A percentile compares a stretch with the other conserved stretches of the same genome.
These are phyloP conservation scores for Dasysyrphus albostriatus DNA, from an alignment of 2,888 invertebrate genomes.

Conservation along the genomic window DNA sequence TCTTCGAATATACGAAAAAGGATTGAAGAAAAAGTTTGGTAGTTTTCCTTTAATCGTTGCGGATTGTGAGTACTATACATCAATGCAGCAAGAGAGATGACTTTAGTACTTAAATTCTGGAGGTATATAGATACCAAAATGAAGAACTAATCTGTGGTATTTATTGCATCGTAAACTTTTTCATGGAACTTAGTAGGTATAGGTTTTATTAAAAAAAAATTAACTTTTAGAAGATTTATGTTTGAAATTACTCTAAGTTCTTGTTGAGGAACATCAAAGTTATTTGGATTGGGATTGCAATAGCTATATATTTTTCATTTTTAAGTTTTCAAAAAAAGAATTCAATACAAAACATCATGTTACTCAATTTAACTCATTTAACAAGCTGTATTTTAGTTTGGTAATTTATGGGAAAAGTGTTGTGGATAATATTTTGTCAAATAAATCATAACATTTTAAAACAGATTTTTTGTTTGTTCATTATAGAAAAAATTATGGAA, in stretches of 20 bases:
- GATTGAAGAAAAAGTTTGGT: not conserved
- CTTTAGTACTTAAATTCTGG: not conserved
- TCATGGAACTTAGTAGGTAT: not conserved
- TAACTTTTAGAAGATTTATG: not conserved
- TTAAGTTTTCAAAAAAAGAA: not conserved
- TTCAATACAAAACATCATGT: too few species aligned
- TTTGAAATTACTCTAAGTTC: not conserved
- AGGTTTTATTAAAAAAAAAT: not conserved
- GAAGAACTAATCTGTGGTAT: not conserved
- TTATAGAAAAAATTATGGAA: too few species aligned
- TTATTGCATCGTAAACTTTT: not conserved
- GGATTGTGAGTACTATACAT: not conserved
- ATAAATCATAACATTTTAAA: too few species aligned
- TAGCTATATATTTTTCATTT: not conserved
- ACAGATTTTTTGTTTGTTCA: too few species aligned
- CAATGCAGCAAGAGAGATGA: not conserved
- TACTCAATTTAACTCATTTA: too few species aligned
- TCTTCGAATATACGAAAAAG: constrained; percentile 13
- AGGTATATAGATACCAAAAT: not conserved
- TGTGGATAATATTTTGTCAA: too few species aligned
- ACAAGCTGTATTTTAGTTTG: too few species aligned
- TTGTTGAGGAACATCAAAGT: not conserved
- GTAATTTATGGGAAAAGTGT: too few species aligned
- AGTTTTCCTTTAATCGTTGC: not conserved
- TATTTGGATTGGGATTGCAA: not conserved